Percentiles rank a stretch among this genome's conserved stretches.
These are phyloP conservation scores for Apocrypta bakeri DNA, from an alignment of 1,140 invertebrate species.

Conservation along the genomic window DNA sequence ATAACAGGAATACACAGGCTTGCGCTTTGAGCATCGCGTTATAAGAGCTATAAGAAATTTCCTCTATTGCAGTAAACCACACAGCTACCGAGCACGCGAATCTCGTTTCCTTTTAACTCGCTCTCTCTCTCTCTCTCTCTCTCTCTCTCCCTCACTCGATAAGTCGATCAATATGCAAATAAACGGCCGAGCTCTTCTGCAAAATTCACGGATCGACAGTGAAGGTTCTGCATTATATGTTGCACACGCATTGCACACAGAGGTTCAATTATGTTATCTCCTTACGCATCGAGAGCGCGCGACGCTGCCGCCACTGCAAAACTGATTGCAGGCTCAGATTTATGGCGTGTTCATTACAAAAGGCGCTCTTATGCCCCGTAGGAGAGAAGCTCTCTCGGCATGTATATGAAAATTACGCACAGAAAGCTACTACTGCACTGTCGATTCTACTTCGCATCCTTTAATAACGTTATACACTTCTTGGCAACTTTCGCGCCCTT, in stretches of 20 bases:
- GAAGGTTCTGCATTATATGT: background rate
- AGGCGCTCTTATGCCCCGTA: background rate
- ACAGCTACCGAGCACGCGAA: background rate
- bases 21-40: background rate
- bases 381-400: background rate
- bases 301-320: conserved; percentile 31
- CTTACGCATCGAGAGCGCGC: conserved; percentile 45
- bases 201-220: conserved; percentile 36
- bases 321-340: conserved; percentile 53
- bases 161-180: conserved; percentile 54
- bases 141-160: conserved; percentile 26
- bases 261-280: conserved; percentile 54
- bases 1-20: conserved; percentile 18
- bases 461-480: conserved; percentile 46
- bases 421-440: background rate
- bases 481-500: background rate
- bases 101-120: background rate
- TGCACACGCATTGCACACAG: background rate
- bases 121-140: background rate
- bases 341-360: conserved; percentile 57
- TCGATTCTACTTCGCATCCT: conserved; percentile 27
- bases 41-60: background rate
- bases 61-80: background rate
- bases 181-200: background rate
- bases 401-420: background rate